Conservation (phyloP, 2,113 vertebrate species). For the Leptodactylus fuscus region DNA sequence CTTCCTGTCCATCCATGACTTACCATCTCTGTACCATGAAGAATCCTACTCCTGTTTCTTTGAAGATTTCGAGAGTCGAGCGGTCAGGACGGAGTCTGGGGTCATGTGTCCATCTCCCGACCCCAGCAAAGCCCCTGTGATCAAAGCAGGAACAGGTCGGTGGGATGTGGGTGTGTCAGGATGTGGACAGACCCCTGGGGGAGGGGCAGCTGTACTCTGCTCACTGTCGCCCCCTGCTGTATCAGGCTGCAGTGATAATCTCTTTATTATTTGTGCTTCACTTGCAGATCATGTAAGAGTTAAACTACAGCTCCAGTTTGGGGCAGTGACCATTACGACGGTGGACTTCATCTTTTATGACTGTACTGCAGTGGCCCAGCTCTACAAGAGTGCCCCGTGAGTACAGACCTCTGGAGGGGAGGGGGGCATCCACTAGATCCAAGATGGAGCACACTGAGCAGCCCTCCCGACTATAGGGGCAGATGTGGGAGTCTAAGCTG, state of each 20-base stretch:
- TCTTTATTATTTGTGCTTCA: not conserved
- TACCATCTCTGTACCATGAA: conserved; percentile 79
- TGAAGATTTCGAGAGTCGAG: conserved; percentile 80
- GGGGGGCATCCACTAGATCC: too few species aligned
- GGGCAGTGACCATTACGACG: conserved; percentile 78
- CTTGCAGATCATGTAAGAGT: conserved; percentile 85
- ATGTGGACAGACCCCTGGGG: too few species aligned
- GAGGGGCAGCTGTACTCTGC: not conserved
- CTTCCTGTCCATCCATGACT: conserved; percentile 80
- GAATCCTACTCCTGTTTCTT: conserved; percentile 90
- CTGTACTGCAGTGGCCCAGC: conserved; percentile 85
- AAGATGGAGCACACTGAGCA: too few species aligned
- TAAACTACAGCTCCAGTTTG: conserved; percentile 85
- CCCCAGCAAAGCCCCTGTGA: conserved; percentile 74
- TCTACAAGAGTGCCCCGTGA: conserved; percentile 88
- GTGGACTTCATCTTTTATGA: conserved; percentile 90
- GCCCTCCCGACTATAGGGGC: too few species aligned
- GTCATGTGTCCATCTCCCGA: conserved; percentile 88
- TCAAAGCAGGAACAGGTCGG: conserved; percentile 85
- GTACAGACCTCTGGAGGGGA: conserved; percentile 65
- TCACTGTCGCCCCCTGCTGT: not conserved
- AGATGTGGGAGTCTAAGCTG: too few species aligned
- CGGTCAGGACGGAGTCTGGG: conserved; percentile 78
- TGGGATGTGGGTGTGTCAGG: too few species aligned
- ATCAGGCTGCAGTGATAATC: not conserved